phyloP scores from a whole-genome alignment of 1,140 invertebrate genomes.

The Leptinotarsa defecta region DNA sequence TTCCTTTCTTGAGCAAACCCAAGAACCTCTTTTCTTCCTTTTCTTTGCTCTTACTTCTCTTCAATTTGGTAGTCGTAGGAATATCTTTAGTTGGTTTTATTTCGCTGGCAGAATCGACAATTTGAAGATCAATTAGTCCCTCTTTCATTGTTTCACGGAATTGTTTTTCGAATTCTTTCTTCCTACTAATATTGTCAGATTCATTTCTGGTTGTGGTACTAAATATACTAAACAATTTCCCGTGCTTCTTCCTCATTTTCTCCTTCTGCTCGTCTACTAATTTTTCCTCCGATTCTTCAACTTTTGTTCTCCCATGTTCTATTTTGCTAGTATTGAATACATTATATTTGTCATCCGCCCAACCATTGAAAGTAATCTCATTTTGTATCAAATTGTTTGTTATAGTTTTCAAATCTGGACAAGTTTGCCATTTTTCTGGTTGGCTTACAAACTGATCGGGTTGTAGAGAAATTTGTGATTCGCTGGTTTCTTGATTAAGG shows the following conservation, averaged over 20 bases:
- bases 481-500: constrained; percentile 47
- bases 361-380: constrained; percentile 44
- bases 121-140: constrained; percentile 32
- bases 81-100: constrained; percentile 41
- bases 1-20: constrained; percentile 31
- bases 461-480: constrained; percentile 33
- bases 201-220: constrained; percentile 48
- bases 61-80: constrained; percentile 25
- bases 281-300: not conserved
- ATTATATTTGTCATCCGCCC: constrained; percentile 33
- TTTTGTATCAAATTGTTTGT: constrained; percentile 50
- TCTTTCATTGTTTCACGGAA: constrained; percentile 51
- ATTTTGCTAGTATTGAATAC: not conserved
- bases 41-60: constrained; percentile 34
- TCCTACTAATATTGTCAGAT: constrained; percentile 40
- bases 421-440: constrained; percentile 12
- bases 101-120: constrained; percentile 50
- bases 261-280: constrained; percentile 27
- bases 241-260: constrained; percentile 41
- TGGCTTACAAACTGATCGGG: not conserved
- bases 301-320: not conserved
- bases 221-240: constrained; percentile 47
- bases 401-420: constrained; percentile 39
- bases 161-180: constrained; percentile 51
- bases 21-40: constrained; percentile 35